A percentile compares a stretch with the other conserved stretches of the same genome.
Conservation (phyloP, 1,140 invertebrate genomes). For the Vanessa tameamea region DNA sequence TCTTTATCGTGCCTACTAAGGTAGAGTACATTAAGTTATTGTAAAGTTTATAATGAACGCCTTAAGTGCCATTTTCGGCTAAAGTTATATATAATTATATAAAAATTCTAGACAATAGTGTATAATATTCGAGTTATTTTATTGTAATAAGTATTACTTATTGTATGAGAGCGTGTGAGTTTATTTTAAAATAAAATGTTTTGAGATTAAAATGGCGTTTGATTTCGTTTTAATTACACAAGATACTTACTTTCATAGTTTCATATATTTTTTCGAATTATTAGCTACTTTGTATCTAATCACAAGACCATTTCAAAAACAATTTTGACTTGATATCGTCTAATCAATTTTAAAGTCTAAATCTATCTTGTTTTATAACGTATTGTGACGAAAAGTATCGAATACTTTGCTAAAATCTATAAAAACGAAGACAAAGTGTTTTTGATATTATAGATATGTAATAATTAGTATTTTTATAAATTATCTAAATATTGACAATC, state of each 20-base stretch:
- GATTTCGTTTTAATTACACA: slow-evolving; percentile 26
- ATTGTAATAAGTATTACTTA: slow-evolving; percentile 57
- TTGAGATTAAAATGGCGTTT: slow-evolving; percentile 44
- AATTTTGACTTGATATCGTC: too few species aligned
- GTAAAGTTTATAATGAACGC: slow-evolving; percentile 26
- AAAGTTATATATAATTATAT: slow-evolving; percentile 49
- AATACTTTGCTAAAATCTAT: too few species aligned
- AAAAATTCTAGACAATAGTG: slow-evolving; percentile 15
- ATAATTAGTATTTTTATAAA: too few species aligned
- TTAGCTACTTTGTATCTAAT: too few species aligned
- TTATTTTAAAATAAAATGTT: slow-evolving; percentile 55
- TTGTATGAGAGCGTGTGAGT: slow-evolving; percentile 61
- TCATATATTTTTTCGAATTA: too few species aligned
- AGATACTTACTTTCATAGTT: not conserved
- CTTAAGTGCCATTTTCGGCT: slow-evolving; percentile 63
- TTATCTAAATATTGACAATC: too few species aligned
- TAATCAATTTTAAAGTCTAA: too few species aligned
- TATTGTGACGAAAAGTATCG: too few species aligned
- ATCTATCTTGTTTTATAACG: too few species aligned
- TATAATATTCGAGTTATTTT: slow-evolving; percentile 36
- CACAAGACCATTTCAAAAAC: too few species aligned
- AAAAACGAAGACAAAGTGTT: too few species aligned
- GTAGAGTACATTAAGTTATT: slow-evolving; percentile 15
- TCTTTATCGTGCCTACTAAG: slow-evolving; percentile 4
- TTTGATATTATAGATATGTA: too few species aligned